These are phyloP conservation scores for Montipora capricornis DNA, from an alignment of 64 coral and sea anemone species.

Conservation along the genomic window DNA sequence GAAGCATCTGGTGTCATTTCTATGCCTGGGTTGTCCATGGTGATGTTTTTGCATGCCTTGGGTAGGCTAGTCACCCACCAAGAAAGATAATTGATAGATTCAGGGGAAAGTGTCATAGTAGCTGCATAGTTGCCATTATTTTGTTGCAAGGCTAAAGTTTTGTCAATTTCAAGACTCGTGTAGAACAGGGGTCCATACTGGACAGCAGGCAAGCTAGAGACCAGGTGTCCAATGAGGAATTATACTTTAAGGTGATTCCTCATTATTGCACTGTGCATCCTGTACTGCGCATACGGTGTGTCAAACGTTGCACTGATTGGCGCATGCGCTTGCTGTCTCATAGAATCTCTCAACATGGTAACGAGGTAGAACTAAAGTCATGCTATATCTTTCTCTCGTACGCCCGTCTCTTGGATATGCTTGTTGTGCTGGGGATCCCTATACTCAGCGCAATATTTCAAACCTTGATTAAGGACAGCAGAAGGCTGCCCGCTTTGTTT, in stretches of 20 bases:
- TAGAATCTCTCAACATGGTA: slow-evolving; percentile 51
- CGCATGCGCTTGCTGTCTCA: slow-evolving; percentile 68
- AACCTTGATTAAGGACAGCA: not conserved
- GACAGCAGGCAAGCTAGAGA: slow-evolving; percentile 59
- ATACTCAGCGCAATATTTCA: not conserved
- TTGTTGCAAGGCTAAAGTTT: slow-evolving; percentile 49
- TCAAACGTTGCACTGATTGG: slow-evolving; percentile 55
- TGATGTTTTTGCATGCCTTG: slow-evolving; percentile 43
- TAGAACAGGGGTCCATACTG: slow-evolving; percentile 16
- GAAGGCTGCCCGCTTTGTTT: slow-evolving; percentile 1
- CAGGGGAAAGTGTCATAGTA: slow-evolving; percentile 44
- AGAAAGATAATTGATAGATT: slow-evolving; percentile 44
- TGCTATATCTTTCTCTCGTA: not conserved
- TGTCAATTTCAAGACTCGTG: slow-evolving; percentile 62
- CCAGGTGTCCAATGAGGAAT: slow-evolving; percentile 56
- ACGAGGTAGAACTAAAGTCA: slow-evolving; percentile 4
- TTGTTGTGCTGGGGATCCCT: not conserved
- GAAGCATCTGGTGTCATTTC: slow-evolving; percentile 54
- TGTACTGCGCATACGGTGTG: no score
- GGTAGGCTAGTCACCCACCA: slow-evolving; percentile 65
- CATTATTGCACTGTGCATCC: no score
- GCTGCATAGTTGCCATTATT: slow-evolving; percentile 55
- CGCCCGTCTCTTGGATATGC: not conserved
- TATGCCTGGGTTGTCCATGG: slow-evolving; percentile 20
- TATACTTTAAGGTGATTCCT: no score